These are phyloP conservation scores for Atopsyche davidsoni DNA, from an alignment of 1,140 invertebrate genomes.

Conservation along the genomic window DNA sequence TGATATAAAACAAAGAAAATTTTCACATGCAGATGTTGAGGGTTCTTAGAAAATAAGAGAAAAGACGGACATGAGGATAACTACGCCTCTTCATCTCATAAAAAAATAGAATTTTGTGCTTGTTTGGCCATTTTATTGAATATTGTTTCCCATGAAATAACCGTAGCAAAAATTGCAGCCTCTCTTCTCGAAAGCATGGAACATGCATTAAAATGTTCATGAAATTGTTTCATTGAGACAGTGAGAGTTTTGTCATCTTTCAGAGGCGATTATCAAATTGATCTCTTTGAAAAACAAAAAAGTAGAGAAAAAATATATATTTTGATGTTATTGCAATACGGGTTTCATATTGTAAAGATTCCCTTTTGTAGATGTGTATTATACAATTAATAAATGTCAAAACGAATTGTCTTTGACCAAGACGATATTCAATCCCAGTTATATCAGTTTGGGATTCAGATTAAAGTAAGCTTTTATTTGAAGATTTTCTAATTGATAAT, in stretches of 20 bases:
- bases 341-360: neutral
- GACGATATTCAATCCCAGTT: neutral
- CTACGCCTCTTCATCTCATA: too few relatives aligned
- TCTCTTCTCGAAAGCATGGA: too few relatives aligned
- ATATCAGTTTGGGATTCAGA: neutral
- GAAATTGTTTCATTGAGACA: too few relatives aligned
- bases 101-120: neutral
- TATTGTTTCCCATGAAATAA: neutral
- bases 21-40: too few relatives aligned
- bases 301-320: too few relatives aligned
- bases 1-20: neutral
- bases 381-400: neutral
- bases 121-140: neutral
- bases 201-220: too few relatives aligned
- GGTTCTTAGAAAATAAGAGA: neutral
- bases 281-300: too few relatives aligned
- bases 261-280: too few relatives aligned
- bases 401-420: neutral
- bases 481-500: neutral
- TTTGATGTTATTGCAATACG: too few relatives aligned
- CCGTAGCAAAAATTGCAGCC: too few relatives aligned
- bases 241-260: too few relatives aligned
- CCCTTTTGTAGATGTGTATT: neutral
- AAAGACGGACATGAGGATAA: neutral
- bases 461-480: constrained; percentile 1